A percentile compares a stretch with the other conserved stretches of the same genome.
These are phyloP conservation scores for Patiria pectinifera DNA, from an alignment of 53 echinoderm and acorn worm genomes.

Conservation along the genomic window DNA sequence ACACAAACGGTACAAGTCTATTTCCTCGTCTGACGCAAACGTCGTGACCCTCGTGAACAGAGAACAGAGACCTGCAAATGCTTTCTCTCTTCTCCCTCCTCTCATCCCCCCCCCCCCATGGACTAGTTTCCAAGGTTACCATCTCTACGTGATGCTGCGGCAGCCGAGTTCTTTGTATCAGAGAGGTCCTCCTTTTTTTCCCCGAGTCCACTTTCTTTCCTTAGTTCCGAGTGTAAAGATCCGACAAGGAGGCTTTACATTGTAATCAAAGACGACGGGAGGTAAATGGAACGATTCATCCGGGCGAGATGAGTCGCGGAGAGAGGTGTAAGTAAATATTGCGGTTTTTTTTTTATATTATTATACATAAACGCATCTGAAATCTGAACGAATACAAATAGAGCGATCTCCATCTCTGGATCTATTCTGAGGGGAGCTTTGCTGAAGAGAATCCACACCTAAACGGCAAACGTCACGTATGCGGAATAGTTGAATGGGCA, in stretches of 20 bases:
- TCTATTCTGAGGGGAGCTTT: neutral
- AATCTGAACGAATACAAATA: conserved; percentile 13
- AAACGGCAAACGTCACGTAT: neutral
- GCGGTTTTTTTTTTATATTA: neutral
- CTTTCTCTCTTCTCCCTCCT: neutral
- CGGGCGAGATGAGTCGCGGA: neutral
- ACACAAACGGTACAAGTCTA: conserved; percentile 22
- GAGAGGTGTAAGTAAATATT: conserved; percentile 7
- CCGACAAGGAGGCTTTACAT: neutral
- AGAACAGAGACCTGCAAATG: neutral
- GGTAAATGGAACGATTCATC: conserved; percentile 19
- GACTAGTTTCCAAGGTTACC: conserved; percentile 36
- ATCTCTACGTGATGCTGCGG: neutral
- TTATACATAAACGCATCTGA: neutral
- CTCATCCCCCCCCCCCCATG: neutral
- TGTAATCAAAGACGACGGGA: conserved; percentile 7
- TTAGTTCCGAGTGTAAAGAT: conserved; percentile 2
- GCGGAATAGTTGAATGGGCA: neutral
- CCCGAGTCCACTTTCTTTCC: neutral
- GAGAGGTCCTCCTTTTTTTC: neutral
- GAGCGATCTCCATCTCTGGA: neutral
- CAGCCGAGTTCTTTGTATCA: neutral
- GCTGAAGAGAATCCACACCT: neutral
- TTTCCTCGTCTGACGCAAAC: conserved; percentile 26
- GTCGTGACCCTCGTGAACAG: neutral